Evolutionary conservation across 2,113 vertebrate genomes (phyloP).

Genomic region (Spheniscus mendiculus): DNA sequence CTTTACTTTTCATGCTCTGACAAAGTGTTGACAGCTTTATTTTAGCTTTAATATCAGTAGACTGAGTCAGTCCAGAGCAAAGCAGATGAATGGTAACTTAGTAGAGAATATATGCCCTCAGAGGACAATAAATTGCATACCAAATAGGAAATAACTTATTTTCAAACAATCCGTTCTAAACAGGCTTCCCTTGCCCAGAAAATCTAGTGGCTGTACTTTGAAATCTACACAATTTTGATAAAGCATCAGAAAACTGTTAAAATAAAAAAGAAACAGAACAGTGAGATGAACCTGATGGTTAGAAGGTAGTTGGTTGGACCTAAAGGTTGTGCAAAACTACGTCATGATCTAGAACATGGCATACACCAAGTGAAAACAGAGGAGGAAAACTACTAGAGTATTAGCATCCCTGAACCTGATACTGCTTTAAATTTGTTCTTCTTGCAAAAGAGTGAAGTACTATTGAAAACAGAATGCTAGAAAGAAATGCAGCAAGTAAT

Average conservation of each 20-base stretch:
- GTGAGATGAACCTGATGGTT: neutral
- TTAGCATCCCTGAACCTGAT: neutral
- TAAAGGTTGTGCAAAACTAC: neutral
- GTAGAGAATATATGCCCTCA: neutral
- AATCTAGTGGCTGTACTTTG: neutral
- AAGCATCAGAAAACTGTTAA: neutral
- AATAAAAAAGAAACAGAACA: neutral
- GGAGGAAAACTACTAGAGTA: neutral
- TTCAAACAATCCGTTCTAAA: neutral
- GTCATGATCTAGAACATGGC: neutral
- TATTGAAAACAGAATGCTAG: neutral
- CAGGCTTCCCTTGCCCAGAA: neutral
- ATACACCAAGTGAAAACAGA: neutral
- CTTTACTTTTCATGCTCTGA: slow-evolving; percentile 17
- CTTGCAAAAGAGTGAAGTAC: neutral
- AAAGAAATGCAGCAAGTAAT: neutral
- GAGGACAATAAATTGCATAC: slow-evolving; percentile 19
- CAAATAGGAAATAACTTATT: slow-evolving; percentile 3
- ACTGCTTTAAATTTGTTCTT: neutral
- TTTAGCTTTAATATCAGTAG: slow-evolving; percentile 14
- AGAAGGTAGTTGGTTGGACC: neutral
- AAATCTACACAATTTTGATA: neutral
- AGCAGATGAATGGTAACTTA: slow-evolving; percentile 27
- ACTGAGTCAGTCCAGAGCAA: slow-evolving; percentile 1
- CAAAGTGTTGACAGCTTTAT: slow-evolving; percentile 48